Conservation (phyloP, 2,113 vertebrate species). For the Epinephelus lanceolatus region DNA sequence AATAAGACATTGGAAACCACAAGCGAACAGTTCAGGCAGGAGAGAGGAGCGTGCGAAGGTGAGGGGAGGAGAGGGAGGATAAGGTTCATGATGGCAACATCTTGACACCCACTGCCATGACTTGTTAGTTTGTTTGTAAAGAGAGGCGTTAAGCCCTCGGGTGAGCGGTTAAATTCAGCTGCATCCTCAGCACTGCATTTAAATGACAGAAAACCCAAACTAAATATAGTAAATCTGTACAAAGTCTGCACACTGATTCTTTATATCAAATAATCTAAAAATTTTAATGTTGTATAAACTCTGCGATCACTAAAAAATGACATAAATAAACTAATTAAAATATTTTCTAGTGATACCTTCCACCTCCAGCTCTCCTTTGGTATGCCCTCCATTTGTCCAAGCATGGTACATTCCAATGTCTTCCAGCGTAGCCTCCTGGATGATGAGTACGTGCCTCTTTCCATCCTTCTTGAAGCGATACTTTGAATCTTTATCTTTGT, state of each 20-base stretch:
- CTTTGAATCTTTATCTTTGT: slow-evolving; percentile 84
- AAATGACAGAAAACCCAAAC: slow-evolving; percentile 14
- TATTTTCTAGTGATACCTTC: slow-evolving; percentile 84
- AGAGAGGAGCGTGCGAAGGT: slow-evolving; percentile 7
- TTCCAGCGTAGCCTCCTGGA: slow-evolving; percentile 86
- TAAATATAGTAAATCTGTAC: slow-evolving; percentile 1
- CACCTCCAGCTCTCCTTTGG: slow-evolving; percentile 92
- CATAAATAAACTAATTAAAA: neutral
- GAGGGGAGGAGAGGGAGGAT: neutral
- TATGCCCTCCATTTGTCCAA: slow-evolving; percentile 91
- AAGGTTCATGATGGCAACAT: slow-evolving; percentile 42
- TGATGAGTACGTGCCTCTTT: slow-evolving; percentile 89
- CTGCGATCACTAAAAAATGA: neutral
- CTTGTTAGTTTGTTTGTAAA: slow-evolving; percentile 45
- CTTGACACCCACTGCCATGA: slow-evolving; percentile 41
- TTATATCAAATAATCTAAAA: neutral
- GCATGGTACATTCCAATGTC: slow-evolving; percentile 89
- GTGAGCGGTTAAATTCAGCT: slow-evolving; percentile 37
- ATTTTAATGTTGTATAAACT: neutral
- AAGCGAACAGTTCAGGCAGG: slow-evolving; percentile 24
- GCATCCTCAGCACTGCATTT: slow-evolving; percentile 19
- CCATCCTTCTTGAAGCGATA: slow-evolving; percentile 94
- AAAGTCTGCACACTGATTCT: neutral
- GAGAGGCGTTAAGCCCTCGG: slow-evolving; percentile 26
- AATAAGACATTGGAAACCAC: slow-evolving; percentile 30